Percentiles rank a stretch among this genome's conserved stretches.
phyloP scores from a whole-genome alignment of 2,113 vertebrate genomes.

The Osmerus eperlanus region DNA sequence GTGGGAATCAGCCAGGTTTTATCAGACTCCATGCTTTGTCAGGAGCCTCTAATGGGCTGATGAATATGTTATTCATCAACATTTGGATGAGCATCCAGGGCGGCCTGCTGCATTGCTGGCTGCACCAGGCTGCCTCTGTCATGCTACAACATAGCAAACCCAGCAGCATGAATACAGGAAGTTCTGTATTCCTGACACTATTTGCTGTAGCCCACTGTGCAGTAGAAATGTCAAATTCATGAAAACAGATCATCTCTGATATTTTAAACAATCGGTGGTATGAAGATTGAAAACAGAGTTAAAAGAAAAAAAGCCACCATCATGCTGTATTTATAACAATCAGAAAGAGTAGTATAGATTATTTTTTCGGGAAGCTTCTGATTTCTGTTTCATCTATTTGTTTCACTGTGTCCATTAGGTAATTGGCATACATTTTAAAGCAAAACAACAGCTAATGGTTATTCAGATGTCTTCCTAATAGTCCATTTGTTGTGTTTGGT shows the following conservation, averaged over 20 bases:
- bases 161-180: constrained; percentile 16
- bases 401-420: constrained; percentile 38
- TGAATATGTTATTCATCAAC: constrained; percentile 57
- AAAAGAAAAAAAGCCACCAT: background rate
- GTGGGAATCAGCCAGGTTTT: constrained; percentile 52
- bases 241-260: no score
- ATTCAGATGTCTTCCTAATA: constrained; percentile 45
- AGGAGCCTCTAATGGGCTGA: constrained; percentile 57
- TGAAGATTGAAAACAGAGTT: no score
- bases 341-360: constrained; percentile 45
- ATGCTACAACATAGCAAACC: constrained; percentile 17
- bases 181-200: no score
- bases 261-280: no score
- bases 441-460: constrained; percentile 45
- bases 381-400: background rate
- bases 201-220: no score
- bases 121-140: constrained; percentile 18
- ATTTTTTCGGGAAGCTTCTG: constrained; percentile 31
- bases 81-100: constrained; percentile 34
- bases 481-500: constrained; percentile 42
- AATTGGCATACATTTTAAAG: constrained; percentile 51
- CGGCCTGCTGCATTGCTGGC: constrained; percentile 7
- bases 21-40: constrained; percentile 60
- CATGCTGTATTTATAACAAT: constrained; percentile 18
- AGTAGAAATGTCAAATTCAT: no score